Conservation (phyloP, 1,140 invertebrate genomes). For the Cydia pomonella region DNA sequence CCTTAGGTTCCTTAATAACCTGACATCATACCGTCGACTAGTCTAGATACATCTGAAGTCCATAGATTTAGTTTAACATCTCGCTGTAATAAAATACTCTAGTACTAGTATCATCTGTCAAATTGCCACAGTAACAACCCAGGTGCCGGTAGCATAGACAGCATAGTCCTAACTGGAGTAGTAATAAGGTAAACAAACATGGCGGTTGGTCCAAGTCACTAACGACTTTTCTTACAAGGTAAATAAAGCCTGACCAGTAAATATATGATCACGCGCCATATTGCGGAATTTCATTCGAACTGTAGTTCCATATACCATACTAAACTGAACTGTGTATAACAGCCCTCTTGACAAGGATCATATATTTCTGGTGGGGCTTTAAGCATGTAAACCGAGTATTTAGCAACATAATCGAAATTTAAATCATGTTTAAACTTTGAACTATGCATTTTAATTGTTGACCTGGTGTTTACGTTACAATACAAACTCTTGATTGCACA, state of each 20-base stretch:
- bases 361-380: too few species aligned
- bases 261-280: too few species aligned
- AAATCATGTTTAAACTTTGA: not conserved
- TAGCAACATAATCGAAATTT: constrained; percentile 26
- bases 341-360: too few species aligned
- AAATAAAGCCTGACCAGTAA: too few species aligned
- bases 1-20: too few species aligned
- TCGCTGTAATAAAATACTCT: not conserved
- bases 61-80: not conserved
- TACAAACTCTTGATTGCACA: too few species aligned
- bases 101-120: not conserved
- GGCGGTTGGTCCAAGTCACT: constrained; percentile 40
- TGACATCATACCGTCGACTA: not conserved
- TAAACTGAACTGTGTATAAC: too few species aligned
- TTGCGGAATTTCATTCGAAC: too few species aligned
- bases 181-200: constrained; percentile 70
- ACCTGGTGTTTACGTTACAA: too few species aligned
- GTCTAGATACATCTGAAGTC: not conserved
- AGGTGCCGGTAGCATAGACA: constrained; percentile 53
- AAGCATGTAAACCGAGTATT: constrained; percentile 8
- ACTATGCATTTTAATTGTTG: too few species aligned
- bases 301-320: too few species aligned
- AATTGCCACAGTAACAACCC: constrained; percentile 19
- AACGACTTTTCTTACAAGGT: not conserved
- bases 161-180: constrained; percentile 60